These are phyloP conservation scores for Litocranius walleri DNA, from an alignment of 2,113 vertebrate genomes.

Conservation along the genomic window DNA sequence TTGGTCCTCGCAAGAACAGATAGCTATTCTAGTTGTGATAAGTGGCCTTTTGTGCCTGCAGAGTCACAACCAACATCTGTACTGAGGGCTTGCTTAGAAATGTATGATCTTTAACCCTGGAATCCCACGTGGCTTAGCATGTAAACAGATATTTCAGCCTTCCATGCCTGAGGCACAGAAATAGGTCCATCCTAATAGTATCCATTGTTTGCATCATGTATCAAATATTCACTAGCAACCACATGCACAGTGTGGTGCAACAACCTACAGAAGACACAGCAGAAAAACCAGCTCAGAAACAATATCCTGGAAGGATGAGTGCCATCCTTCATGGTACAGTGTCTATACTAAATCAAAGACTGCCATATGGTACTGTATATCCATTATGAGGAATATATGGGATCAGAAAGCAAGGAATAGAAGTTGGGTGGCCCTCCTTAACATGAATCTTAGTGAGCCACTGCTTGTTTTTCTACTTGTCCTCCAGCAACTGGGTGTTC, in stretches of 20 bases:
- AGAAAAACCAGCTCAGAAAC: not conserved
- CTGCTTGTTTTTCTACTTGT: not conserved
- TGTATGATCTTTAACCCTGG: not conserved
- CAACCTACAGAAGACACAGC: not conserved
- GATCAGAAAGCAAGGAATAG: not conserved
- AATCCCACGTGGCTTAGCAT: not conserved
- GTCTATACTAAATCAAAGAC: not conserved
- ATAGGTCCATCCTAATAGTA: not conserved
- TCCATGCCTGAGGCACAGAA: not conserved
- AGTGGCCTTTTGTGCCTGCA: not conserved
- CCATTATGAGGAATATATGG: not conserved
- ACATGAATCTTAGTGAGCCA: not conserved
- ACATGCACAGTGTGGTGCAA: not conserved
- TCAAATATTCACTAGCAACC: not conserved
- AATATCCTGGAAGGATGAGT: not conserved
- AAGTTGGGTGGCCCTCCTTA: not conserved
- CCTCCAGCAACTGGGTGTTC: not conserved
- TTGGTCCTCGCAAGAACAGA: not conserved
- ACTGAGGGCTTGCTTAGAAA: not conserved
- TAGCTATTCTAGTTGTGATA: not conserved
- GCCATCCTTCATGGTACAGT: not conserved
- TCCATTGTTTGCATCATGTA: not conserved
- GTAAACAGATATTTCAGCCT: not conserved
- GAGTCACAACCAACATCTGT: not conserved
- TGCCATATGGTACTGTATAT: not conserved